phyloP scores from a whole-genome alignment of 2,797 vertebrate genomes.

The Acomys russatus region DNA sequence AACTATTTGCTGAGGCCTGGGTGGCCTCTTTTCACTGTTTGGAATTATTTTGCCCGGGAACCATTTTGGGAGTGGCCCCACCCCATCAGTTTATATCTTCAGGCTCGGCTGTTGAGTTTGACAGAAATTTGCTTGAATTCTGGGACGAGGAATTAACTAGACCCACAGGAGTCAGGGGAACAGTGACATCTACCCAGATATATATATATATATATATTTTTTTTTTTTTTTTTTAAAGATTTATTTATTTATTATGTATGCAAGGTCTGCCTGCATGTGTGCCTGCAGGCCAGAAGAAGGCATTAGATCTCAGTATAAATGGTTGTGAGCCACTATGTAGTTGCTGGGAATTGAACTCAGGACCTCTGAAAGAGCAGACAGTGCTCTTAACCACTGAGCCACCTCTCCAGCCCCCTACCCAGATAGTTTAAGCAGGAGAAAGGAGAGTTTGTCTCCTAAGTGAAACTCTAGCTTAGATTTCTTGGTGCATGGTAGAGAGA shows the following conservation, averaged over 20 bases:
- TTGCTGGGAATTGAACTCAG: too few relatives aligned
- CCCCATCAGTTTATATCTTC: background rate
- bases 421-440: slow-evolving; percentile 83
- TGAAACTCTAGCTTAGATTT: slow-evolving; percentile 57
- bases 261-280: too few relatives aligned
- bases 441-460: slow-evolving; percentile 80
- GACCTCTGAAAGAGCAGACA: too few relatives aligned
- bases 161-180: slow-evolving; percentile 61
- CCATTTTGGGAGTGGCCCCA: background rate
- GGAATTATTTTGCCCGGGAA: background rate
- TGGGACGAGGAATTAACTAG: background rate
- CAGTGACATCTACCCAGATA: slow-evolving; percentile 79
- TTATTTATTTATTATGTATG: too few relatives aligned
- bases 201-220: too few relatives aligned
- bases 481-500: slow-evolving; percentile 71
- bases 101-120: background rate
- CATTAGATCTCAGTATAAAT: too few relatives aligned
- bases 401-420: slow-evolving; percentile 56
- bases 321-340: too few relatives aligned
- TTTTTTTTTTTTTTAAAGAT: too few relatives aligned
- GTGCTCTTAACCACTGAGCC: too few relatives aligned
- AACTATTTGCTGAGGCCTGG: background rate
- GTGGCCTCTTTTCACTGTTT: background rate
- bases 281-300: too few relatives aligned
- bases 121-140: slow-evolving; percentile 30